Evolutionary conservation across 2,888 invertebrate species (phyloP).

Genomic region (Fragum sueziense): DNA sequence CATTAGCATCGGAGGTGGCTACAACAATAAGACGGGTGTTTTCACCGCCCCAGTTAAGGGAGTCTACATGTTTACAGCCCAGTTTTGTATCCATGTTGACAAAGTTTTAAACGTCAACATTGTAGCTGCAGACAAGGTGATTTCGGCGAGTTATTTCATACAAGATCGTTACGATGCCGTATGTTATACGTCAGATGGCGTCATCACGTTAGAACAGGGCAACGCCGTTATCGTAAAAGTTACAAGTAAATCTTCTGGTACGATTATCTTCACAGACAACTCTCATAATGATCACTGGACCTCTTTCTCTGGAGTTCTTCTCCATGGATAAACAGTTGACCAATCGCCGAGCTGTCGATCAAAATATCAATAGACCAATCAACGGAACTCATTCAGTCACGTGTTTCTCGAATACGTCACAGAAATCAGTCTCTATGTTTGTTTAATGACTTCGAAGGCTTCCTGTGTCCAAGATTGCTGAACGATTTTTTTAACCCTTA

Average conservation of each 20-base stretch:
- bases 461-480: too few relatives aligned
- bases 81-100: neutral
- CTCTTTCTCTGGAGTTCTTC: neutral
- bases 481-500: too few relatives aligned
- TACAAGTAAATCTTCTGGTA: neutral
- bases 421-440: too few relatives aligned
- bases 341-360: too few relatives aligned
- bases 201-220: neutral
- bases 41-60: conserved; percentile 1
- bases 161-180: neutral
- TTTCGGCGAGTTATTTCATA: neutral
- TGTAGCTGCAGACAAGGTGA: neutral
- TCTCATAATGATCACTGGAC: neutral
- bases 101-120: neutral
- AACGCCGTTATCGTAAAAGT: neutral
- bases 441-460: too few relatives aligned
- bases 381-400: too few relatives aligned
- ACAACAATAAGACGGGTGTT: conserved; percentile 7
- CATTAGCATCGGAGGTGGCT: neutral
- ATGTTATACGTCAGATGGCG: neutral
- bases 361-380: too few relatives aligned
- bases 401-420: too few relatives aligned
- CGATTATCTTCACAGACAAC: neutral
- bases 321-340: neutral
- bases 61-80: neutral